Evolutionary conservation across 2,888 invertebrate species (phyloP), one percentile per base, ranked within the genome.

Genomic region (Arrhopalites spinosus): DNA sequence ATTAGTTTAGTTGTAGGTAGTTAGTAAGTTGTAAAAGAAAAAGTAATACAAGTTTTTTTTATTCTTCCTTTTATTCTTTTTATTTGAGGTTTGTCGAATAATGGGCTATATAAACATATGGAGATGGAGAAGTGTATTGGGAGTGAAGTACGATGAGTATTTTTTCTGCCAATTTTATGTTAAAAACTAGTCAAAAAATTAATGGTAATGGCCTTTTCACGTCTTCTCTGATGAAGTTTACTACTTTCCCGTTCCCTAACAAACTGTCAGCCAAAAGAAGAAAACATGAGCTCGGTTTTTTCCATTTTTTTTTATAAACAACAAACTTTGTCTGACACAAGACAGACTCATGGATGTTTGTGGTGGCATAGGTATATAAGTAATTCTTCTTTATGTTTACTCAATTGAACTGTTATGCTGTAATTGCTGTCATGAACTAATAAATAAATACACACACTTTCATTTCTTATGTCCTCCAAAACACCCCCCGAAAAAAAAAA

Each of bases 371-470:
- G n/a, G 36, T 36, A 36, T 36, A 7, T 36, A 36, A 36, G 36
- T 11, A 36, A 36, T 36, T 3, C n/a, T 36, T 11, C 11, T 36
- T 36, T 36, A 53, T 53, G 53, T 53, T 20, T 53, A 23, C 23
- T 1, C 15, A 13, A 59, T 47, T 13, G 13, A 47, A 13, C 13
- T 17, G 13, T 13, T 47, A 47, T n/a, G 7, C n/a, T 23, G 25
- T 59, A 23, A 59, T 59, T 59, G 25, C 59, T 59, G 59, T 23
- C 59, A 59, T 25, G 23, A 23, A 59, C 27, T 27, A 59, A 59
- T 25, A 59, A 59, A 59, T 59, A 47, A 47, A 47, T 47, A 47
- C 13, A 47, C n/a, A 25, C 25, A 59, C 53, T 53, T 53, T n/a
- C 53, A 53, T 53, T 53, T 53, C 53, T 53, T 53, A 53, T 53